These are phyloP conservation scores for Polymixis flavicincta DNA, from an alignment of 2,888 invertebrate genomes.

Conservation along the genomic window DNA sequence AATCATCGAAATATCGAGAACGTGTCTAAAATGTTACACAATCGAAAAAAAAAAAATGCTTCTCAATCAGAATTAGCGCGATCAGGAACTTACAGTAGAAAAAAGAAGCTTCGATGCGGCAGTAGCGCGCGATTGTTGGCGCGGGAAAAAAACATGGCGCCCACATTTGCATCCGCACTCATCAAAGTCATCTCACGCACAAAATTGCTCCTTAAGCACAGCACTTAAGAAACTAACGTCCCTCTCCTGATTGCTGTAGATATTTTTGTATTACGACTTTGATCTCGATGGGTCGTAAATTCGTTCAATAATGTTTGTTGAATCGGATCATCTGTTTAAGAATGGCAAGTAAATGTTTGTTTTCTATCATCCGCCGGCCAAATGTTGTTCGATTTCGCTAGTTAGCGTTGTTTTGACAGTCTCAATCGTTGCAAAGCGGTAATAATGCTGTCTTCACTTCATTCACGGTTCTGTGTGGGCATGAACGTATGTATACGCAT, in stretches of 20 bases:
- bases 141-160: constrained; percentile 80
- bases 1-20: constrained; percentile 73
- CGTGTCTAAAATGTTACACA: constrained; percentile 69
- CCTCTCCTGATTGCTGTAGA: constrained; percentile 72
- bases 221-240: constrained; percentile 69
- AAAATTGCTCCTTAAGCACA: constrained; percentile 76
- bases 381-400: constrained; percentile 87
- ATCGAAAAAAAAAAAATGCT: constrained; percentile 76
- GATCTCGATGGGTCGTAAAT: constrained; percentile 86
- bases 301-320: constrained; percentile 85
- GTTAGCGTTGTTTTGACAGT: constrained; percentile 89
- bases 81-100: constrained; percentile 74
- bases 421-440: constrained; percentile 81
- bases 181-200: constrained; percentile 73
- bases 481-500: constrained; percentile 69
- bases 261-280: constrained; percentile 83
- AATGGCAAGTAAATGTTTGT: constrained; percentile 88
- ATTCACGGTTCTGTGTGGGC: constrained; percentile 73
- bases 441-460: constrained; percentile 86
- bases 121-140: constrained; percentile 79
- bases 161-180: constrained; percentile 73
- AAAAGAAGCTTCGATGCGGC: constrained; percentile 78
- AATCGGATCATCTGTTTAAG: constrained; percentile 84
- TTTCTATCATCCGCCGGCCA: constrained; percentile 88
- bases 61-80: constrained; percentile 80